Base-by-base conservation (phyloP, 2,797 vertebrate genomes). In the Lates japonicus region DNA sequence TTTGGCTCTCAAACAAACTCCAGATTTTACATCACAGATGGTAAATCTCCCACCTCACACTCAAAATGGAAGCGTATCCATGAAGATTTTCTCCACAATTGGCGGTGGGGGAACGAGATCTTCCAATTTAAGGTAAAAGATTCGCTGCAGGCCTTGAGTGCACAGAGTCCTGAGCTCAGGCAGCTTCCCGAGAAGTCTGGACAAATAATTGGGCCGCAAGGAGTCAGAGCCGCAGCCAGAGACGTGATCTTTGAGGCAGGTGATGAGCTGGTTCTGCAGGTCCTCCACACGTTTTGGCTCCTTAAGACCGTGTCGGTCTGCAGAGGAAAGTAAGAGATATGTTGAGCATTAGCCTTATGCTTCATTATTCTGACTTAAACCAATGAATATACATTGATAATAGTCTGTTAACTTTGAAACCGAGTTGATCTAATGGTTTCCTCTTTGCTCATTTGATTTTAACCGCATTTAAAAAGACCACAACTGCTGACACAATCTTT, bases 81-180 rank as follows among this genome's bases (percentile, higher is more conserved):
- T 96, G 88, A 99, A 97, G 87, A 99, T 97, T 94, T 98, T 98
- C 69, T 99, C 97, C 0, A 99, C 96, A 0, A 99, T 97, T 0
- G 97, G 97, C 0, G 98, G 98, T 0, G 97, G 97, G 0, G 97
- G 96, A 76, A 98, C 97, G 57, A 99, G 86, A 80, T 98, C 96
- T 88, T 98, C 97, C 74, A 99, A 89, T 90, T 99, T 99, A 84
- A 99, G 96, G 94, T 98, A 99, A 91, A 99, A 97, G 86, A 99
- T 98, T 46, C 97, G 97, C 90, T 98, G 98, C 9, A 97, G 95
- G 80, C 98, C 98, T 88, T 99, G 97, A 25, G 96, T 98, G 91
- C 97, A 97, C 75, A 99, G 96, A 74, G 97, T 98, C 88, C 97
- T 95, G 71, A 99, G 96, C 91, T 98, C 98, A 0, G 98, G 97